Base-by-base conservation (phyloP, 30 jellyfish, hydroid and myxozoan genomes). In the Aurelia aurita complex sp. Pacific region DNA sequence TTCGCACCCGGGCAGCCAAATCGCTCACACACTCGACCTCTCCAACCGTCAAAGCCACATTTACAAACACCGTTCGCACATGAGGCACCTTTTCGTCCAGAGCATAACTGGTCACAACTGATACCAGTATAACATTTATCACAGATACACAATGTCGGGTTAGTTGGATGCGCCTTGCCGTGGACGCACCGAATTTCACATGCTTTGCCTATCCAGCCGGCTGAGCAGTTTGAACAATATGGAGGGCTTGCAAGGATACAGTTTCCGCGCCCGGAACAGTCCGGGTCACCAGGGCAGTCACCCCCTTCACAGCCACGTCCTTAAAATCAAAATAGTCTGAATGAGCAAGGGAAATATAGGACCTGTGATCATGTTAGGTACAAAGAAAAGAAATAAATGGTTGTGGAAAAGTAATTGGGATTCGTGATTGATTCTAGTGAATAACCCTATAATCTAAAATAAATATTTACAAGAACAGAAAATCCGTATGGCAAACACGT, bases 281-380 rank as follows among this genome's bases (percentile, higher is more conserved):
- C 94, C 12, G 94, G 94, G 6, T 85, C 94, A 19, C 94, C 94
- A 13, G 94, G 94, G 65, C 94, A 85, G 34, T 85, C 94, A 29
- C 83, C 64, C 33, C 94, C 94, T 74, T 85, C 88, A 52, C 94
- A 85, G 77, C 94, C 94, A 63, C 80, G 83, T 6, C 94, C 94
- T 85, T 15, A 19, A 13, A 23, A 3, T 38, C 38, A 3, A 18
- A 29, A 17, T 5, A 1, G 8, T 17, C 29, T 12, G 12, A 55
- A 76, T 12, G 3, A 59, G 6, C 5, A 12, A 46, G 8, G 57
- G 6, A 14, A 1, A 46, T 4, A 46, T 46, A 1, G 15, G 61
- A n/a, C 2, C 23, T 68, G 23, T 68, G 19, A 18, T 29, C 13
- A 12, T n/a, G 72, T 63, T 63, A 10, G 13, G 11, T 10, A 7